Evolutionary conservation across 2,888 invertebrate genomes (phyloP), one percentile per base, ranked within the genome.

Genomic region (Marronus borbonicus): DNA sequence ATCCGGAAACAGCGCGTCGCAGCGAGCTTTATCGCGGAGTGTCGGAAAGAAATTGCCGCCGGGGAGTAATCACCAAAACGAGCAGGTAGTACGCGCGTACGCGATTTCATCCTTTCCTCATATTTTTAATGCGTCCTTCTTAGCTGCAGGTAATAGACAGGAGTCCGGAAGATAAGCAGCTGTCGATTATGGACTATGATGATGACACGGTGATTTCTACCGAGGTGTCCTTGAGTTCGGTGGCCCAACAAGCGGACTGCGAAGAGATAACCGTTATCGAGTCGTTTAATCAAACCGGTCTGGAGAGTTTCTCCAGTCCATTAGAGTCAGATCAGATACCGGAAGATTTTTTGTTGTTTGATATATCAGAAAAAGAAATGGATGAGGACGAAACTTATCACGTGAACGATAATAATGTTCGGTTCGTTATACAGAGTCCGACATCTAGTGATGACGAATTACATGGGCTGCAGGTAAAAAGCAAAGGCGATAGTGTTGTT

Each of bases 331-430:
- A 91, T 80, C 87, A 88, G 82, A 91, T 91, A 81, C 89, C 91
- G 4, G 92, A 93, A 80, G 92, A 93, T 80, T 93, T 92, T 83
- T 90, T 93, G 8, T 84, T 93, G 0, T 93, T 93, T 83, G 93
- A 92, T 82, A 90, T 92, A 80, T 89, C 91, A 0, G 89, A 89
- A 14, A 91, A 87, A 77, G 86, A 88, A 78, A 88, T 85, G 65
- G 85, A 84, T 12, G 85, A 84, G 5, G 84, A 88, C n/a, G 88
- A 88, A 77, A 86, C 86, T 65, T 82, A 81, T 72, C 80, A 80
- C n/a, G 78, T 79, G 28, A 81, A 82, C 58, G 86, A 87, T 72
- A 86, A 86, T 76, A 85, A 86, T 76, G 83, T 85, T 79, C 85
- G 86, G 28, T 84, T 84, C 36, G 82, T 85, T 3, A 87, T 89